These are phyloP conservation scores for Eueides isabella DNA, from an alignment of 1,140 invertebrate genomes.

Conservation along the genomic window DNA sequence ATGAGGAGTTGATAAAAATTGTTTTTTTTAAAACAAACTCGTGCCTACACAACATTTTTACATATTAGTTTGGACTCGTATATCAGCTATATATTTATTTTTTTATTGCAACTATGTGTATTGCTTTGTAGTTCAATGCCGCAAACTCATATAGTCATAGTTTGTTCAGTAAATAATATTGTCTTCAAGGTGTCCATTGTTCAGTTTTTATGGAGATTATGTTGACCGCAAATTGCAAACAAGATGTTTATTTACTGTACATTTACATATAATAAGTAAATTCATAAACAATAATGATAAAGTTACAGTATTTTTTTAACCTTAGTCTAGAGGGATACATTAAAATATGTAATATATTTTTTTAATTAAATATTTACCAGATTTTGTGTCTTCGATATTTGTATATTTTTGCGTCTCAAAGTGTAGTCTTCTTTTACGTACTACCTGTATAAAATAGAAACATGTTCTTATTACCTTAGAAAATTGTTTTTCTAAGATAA, in stretches of 20 bases:
- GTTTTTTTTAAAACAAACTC: no score
- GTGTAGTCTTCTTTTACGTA: constrained; percentile 51
- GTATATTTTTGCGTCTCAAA: constrained; percentile 48
- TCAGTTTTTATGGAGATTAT: constrained; percentile 9
- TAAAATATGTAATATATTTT: background rate
- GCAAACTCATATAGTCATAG: constrained; percentile 7
- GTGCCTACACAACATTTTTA: no score
- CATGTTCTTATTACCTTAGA: no score
- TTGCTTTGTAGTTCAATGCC: background rate
- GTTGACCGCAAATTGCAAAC: constrained; percentile 12
- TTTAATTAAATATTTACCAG: constrained; percentile 20
- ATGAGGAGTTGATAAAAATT: no score
- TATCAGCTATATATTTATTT: background rate
- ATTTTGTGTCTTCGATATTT: constrained; percentile 2
- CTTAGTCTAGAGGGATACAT: background rate
- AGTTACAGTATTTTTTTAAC: background rate
- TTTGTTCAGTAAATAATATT: constrained; percentile 1
- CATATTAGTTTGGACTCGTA: no score
- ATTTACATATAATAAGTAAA: constrained; percentile 10
- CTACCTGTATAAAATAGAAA: constrained; percentile 43
- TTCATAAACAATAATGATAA: background rate
- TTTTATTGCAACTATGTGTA: background rate
- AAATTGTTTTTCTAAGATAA: no score
- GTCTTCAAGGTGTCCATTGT: constrained; percentile 28
- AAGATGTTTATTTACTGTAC: constrained; percentile 12